A percentile compares a stretch with the other conserved stretches of the same genome.
phyloP scores from a whole-genome alignment of 2,113 vertebrate species.

The Pica pica region DNA sequence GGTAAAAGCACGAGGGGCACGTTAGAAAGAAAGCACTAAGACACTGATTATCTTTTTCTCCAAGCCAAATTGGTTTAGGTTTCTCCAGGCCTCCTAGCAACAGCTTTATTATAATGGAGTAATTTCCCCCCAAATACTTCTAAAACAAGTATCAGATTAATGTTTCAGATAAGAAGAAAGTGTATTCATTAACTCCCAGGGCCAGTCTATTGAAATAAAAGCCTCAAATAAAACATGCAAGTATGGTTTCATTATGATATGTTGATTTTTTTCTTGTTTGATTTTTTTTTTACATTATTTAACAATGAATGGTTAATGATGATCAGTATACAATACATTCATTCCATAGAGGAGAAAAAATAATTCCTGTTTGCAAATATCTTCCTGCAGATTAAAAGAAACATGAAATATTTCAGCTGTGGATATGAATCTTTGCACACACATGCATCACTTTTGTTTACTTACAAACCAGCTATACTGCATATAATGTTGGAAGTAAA shows the following conservation, averaged over 20 bases:
- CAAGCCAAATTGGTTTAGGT: slow-evolving; percentile 8
- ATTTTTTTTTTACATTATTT: background rate
- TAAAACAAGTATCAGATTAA: slow-evolving; percentile 30
- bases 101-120: slow-evolving; percentile 26
- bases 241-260: background rate
- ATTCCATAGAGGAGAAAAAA: background rate
- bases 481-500: background rate
- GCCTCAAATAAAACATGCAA: background rate
- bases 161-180: slow-evolving; percentile 9
- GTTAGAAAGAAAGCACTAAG: background rate
- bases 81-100: slow-evolving; percentile 47
- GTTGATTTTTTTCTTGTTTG: background rate
- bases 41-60: slow-evolving; percentile 34
- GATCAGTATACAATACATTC: background rate
- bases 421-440: background rate
- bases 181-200: slow-evolving; percentile 19
- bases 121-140: slow-evolving; percentile 25
- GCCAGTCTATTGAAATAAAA: background rate
- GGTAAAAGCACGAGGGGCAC: background rate
- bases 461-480: background rate
- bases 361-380: background rate
- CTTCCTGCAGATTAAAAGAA: background rate
- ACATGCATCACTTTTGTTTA: background rate
- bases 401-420: background rate
- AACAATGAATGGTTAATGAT: background rate